A percentile compares a stretch with the other conserved stretches of the same genome.
These are phyloP conservation scores for Stenotaenia linearis DNA, from an alignment of 2,888 invertebrate genomes.

Conservation along the genomic window DNA sequence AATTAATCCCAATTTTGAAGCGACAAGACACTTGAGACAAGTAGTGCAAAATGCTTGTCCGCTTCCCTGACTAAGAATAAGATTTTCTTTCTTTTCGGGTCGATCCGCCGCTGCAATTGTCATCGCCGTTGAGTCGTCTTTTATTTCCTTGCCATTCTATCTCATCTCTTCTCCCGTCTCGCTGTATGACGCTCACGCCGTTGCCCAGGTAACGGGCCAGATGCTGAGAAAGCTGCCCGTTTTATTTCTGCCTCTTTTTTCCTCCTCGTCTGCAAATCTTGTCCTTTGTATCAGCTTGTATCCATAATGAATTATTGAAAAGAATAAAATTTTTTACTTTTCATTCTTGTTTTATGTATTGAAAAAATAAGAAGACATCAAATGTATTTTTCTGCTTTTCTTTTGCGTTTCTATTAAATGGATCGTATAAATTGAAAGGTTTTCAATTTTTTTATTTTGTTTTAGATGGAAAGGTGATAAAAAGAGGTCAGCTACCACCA, in stretches of 20 bases:
- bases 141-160: slow-evolving; percentile 23
- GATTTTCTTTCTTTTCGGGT: neutral
- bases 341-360: neutral
- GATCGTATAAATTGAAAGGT: slow-evolving; percentile 7
- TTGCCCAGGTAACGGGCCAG: slow-evolving; percentile 26
- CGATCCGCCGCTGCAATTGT: slow-evolving; percentile 23
- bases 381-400: neutral
- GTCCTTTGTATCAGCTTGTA: slow-evolving; percentile 21
- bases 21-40: neutral
- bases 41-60: neutral
- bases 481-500: too few relatives aligned
- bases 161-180: slow-evolving; percentile 3
- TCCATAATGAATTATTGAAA: slow-evolving; percentile 23
- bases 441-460: neutral
- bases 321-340: neutral
- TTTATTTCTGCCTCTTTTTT: neutral
- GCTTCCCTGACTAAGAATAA: neutral
- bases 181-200: slow-evolving; percentile 5
- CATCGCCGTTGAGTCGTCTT: slow-evolving; percentile 24
- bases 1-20: slow-evolving; percentile 10
- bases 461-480: neutral
- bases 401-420: neutral
- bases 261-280: slow-evolving; percentile 4
- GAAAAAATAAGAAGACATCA: neutral
- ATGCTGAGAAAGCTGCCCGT: neutral